Percentiles rank a stretch among this genome's conserved stretches.
These are phyloP conservation scores for Meteorus colon DNA, from an alignment of 2,888 invertebrate species.

Conservation along the genomic window DNA sequence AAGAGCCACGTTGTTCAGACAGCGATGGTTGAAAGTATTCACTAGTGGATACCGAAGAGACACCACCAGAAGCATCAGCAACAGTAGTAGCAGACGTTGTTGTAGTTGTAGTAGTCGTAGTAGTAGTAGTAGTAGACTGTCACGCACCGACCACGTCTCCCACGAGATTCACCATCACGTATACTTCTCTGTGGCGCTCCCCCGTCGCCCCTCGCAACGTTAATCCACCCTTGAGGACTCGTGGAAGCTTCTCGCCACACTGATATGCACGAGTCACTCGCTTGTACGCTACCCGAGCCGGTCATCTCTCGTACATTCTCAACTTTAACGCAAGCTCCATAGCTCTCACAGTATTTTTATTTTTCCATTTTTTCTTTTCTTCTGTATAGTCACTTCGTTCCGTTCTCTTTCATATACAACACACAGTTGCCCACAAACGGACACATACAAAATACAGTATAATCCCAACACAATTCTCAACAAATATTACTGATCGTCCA, in stretches of 20 bases:
- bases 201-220: constrained; percentile 20
- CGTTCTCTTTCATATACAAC: not conserved
- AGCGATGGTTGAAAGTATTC: not conserved
- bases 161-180: constrained; percentile 43
- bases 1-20: constrained; percentile 5
- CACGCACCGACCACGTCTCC: constrained; percentile 45
- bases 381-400: not conserved
- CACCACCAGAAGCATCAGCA: constrained; percentile 27
- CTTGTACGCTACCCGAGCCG: constrained; percentile 24
- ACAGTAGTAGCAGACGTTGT: constrained; percentile 35
- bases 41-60: constrained; percentile 5
- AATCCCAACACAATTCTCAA: not conserved
- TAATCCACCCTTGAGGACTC: constrained; percentile 38
- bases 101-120: constrained; percentile 27
- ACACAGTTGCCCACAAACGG: too few species aligned
- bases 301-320: constrained; percentile 25
- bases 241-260: constrained; percentile 38
- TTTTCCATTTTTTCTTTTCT: not conserved
- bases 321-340: not conserved
- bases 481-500: constrained; percentile 31
- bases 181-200: constrained; percentile 33
- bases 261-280: constrained; percentile 40
- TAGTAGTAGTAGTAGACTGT: constrained; percentile 49
- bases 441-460: not conserved
- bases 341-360: not conserved